A percentile compares a stretch with the other conserved stretches of the same genome.
phyloP scores from a whole-genome alignment of 2,113 vertebrate genomes.

The Irena cyanogastra region DNA sequence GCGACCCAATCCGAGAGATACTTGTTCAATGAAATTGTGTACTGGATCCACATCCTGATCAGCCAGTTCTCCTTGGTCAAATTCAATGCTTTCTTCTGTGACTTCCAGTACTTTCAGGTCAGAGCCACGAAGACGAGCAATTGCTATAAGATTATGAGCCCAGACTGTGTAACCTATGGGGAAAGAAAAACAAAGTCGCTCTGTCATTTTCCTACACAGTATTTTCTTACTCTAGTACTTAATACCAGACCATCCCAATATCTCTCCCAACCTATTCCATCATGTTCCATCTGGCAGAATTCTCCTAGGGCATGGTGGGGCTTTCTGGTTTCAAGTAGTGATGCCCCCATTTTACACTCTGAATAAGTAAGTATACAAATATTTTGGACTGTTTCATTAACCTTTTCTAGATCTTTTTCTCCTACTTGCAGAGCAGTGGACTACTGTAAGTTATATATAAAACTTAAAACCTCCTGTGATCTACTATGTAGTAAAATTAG shows the following conservation, averaged over 20 bases:
- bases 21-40: conserved; percentile 95
- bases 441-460: neutral
- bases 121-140: conserved; percentile 93
- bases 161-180: conserved; percentile 90
- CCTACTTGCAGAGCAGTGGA: neutral
- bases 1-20: conserved; percentile 89
- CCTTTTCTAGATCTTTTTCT: neutral
- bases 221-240: neutral
- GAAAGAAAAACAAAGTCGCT: neutral
- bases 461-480: neutral
- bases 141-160: conserved; percentile 97
- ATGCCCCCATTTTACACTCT: neutral
- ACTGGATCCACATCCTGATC: conserved; percentile 92
- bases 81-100: conserved; percentile 97
- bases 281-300: neutral
- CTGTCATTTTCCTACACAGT: neutral
- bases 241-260: neutral
- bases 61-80: conserved; percentile 90
- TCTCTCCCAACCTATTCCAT: neutral
- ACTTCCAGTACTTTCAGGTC: conserved; percentile 90
- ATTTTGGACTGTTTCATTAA: neutral
- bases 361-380: neutral
- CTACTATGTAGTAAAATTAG: neutral
- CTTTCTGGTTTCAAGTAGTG: neutral
- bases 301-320: neutral